These are phyloP conservation scores for Chrysolina haemoptera DNA, from an alignment of 2,888 invertebrate species.

Conservation along the genomic window DNA sequence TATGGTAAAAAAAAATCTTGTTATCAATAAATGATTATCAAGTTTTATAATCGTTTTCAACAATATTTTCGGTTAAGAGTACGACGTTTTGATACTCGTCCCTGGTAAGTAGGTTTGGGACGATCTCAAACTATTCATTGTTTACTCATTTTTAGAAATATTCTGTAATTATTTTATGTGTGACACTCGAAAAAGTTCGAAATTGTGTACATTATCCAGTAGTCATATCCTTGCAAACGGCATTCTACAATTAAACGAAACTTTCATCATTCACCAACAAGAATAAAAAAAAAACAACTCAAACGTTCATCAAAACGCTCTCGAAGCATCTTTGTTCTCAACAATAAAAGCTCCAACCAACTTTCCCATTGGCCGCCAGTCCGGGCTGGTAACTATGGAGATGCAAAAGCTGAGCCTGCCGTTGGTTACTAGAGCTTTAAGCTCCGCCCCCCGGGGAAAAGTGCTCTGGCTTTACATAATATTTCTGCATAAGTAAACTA, in stretches of 20 bases:
- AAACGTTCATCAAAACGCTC: constrained; percentile 19
- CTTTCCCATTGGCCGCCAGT: constrained; percentile 54
- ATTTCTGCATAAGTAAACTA: constrained; percentile 47
- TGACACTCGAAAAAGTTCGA: too few relatives aligned
- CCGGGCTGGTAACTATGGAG: constrained; percentile 60
- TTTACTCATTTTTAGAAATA: too few relatives aligned
- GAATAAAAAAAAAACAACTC: constrained; percentile 24
- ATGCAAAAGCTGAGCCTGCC: constrained; percentile 43
- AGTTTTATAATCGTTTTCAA: too few relatives aligned
- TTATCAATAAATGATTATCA: too few relatives aligned
- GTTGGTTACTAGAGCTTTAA: constrained; percentile 52
- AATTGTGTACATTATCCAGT: too few relatives aligned
- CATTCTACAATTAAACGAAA: constrained; percentile 16
- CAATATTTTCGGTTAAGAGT: too few relatives aligned
- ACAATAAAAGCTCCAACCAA: constrained; percentile 26
- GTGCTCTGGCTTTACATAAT: constrained; percentile 54
- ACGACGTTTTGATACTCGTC: too few relatives aligned
- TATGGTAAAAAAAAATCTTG: too few relatives aligned
- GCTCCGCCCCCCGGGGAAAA: constrained; percentile 45
- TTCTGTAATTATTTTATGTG: too few relatives aligned
- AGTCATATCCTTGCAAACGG: too few relatives aligned
- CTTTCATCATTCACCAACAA: constrained; percentile 19
- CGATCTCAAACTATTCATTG: too few relatives aligned
- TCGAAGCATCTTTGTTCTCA: constrained; percentile 29
- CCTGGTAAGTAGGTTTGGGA: too few relatives aligned